Conservation (phyloP, 2,113 vertebrate species). For the Bos indicus region DNA sequence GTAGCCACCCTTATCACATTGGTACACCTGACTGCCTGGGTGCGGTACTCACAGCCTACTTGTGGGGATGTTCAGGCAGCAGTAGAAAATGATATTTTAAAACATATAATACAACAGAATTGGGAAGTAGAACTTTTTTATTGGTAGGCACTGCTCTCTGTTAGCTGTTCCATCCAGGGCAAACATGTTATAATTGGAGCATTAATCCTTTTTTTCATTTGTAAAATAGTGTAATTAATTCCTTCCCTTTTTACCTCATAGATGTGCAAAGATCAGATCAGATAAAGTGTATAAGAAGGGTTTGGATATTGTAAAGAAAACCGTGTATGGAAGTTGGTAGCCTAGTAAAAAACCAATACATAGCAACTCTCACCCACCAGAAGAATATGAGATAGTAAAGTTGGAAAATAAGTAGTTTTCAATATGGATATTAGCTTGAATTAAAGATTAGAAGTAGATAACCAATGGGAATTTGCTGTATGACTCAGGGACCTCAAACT, state of each 20-base stretch:
- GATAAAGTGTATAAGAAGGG: background rate
- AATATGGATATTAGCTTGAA: background rate
- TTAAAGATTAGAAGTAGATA: background rate
- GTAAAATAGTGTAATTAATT: background rate
- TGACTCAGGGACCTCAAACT: background rate
- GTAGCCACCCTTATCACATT: background rate
- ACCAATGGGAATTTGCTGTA: background rate
- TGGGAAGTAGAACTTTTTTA: conserved; percentile 5
- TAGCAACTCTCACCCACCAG: background rate
- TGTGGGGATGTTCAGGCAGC: background rate
- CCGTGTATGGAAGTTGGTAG: background rate
- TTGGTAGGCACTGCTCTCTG: background rate
- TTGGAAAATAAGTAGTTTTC: background rate
- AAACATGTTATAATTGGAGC: background rate
- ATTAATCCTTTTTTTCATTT: background rate
- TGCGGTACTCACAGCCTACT: background rate
- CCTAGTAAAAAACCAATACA: background rate
- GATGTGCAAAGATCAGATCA: background rate
- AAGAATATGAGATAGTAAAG: background rate
- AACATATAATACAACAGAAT: background rate
- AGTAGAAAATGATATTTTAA: background rate
- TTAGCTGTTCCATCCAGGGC: background rate
- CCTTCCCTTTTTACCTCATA: background rate
- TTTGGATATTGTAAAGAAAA: conserved; percentile 18
- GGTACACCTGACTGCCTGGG: background rate